Conservation (phyloP, 92 coral and sea anemone genomes). For the Palythoa heliodiscus region DNA sequence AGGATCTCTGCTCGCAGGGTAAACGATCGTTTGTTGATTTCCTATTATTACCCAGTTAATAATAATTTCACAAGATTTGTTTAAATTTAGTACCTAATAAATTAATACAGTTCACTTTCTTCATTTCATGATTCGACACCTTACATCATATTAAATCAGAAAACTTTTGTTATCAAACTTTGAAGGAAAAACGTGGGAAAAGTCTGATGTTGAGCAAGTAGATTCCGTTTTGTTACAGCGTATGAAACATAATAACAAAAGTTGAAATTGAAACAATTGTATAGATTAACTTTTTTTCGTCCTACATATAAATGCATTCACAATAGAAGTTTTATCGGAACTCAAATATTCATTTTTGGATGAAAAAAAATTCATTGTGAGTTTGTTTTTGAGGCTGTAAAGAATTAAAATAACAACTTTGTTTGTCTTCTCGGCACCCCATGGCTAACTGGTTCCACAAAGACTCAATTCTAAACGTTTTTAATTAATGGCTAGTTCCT, state of each 20-base stretch:
- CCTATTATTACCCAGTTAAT: no score
- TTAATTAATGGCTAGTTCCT: conserved; percentile 29
- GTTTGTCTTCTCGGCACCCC: conserved; percentile 18
- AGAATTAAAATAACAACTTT: conserved; percentile 20
- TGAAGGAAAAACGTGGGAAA: not conserved
- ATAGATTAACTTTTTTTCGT: not conserved
- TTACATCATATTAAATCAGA: not conserved
- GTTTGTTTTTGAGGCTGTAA: conserved; percentile 2
- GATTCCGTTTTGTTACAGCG: not conserved
- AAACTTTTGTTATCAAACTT: conserved; percentile 2
- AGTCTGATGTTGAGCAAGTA: not conserved
- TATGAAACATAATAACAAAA: not conserved
- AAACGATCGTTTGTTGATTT: no score
- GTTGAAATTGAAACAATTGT: not conserved
- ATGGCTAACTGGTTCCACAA: conserved; percentile 23
- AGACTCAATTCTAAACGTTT: conserved; percentile 15
- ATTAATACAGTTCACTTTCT: no score
- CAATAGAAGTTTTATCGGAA: conserved; percentile 1
- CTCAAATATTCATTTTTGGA: conserved; percentile 4
- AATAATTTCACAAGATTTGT: no score
- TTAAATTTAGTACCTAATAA: no score
- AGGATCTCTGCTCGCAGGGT: no score
- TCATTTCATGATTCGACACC: not conserved
- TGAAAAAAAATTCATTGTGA: conserved; percentile 34
- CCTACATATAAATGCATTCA: not conserved